Base-by-base conservation (phyloP, 2,888 invertebrate genomes). In the Clepsis dumicolana region DNA sequence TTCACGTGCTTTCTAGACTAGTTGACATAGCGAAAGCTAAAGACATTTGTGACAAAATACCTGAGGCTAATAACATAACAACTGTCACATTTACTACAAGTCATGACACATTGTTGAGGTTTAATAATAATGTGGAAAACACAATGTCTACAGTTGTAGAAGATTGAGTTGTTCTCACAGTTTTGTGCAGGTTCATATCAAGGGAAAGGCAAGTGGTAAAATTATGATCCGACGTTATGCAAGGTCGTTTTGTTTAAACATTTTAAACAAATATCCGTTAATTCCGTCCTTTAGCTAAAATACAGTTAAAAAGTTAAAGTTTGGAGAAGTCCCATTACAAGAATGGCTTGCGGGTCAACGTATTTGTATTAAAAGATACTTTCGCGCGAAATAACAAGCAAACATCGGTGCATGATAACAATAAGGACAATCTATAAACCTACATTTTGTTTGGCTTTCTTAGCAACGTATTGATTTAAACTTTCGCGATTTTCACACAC, bases 11-110 rank as follows among this genome's bases (percentile, higher is more conserved):
- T 38, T n/a, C 4, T 1, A 38, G 16, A 5, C 4, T 1, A 38
- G 16, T 2, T 18, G 16, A 44, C 1, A 7, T 16, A 16, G 41
- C 18, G 41, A 44, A 44, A 44, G 41, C 18, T 16, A 24, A 24
- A 50, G 50, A 50, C 24, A 50, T 50, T 16, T 7, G 41, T 44
- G 41, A 44, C 41, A 44, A 53, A 53, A 27, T 16, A 16, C 4
- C 1, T 41, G n/a, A n/a, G 7, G 25, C 21, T 56, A 12, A 52
- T n/a, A 52, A 32, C 21, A 48, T 29, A 56, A 25, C n/a, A 56
- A 64, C 64, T 64, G 50, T 29, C 64, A 56, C 62, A 16, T 50
- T 56, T 56, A 18, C 52, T 52, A 56, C 24, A 56, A 56, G 54
- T 54, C 54, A 65, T 29, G 18, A 18, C 8, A 27, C 32, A 57